Percentiles rank a stretch among this genome's conserved stretches.
These are phyloP conservation scores for Caenorhabditis sp. DNA, from an alignment of 2,888 invertebrate species.

Conservation along the genomic window DNA sequence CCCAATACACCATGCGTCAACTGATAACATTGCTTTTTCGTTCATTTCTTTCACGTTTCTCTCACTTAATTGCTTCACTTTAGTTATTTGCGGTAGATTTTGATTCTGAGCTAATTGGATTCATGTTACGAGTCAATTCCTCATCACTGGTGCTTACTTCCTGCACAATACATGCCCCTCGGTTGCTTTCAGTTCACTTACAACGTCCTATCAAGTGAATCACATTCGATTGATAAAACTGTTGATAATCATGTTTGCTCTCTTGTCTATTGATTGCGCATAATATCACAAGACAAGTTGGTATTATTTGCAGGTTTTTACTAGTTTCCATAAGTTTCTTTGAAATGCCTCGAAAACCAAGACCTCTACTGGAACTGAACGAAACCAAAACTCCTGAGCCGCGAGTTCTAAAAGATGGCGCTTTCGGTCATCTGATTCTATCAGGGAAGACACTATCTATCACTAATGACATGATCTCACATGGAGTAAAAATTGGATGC, in stretches of 20 bases:
- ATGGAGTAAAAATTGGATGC: conserved; percentile 26
- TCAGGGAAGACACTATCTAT: conserved; percentile 9
- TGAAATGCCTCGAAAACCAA: not conserved
- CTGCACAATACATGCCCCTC: conserved; percentile 22
- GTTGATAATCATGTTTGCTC: conserved; percentile 7
- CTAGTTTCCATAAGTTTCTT: not conserved
- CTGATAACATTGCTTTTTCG: conserved; percentile 8
- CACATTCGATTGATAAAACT: conserved; percentile 1
- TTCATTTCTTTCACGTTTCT: not conserved
- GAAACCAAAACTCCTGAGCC: conserved; percentile 8
- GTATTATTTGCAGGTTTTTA: not conserved
- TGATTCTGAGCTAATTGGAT: not conserved
- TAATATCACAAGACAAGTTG: not conserved
- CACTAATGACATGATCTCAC: conserved; percentile 19
- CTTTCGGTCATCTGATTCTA: conserved; percentile 24
- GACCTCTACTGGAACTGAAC: conserved; percentile 16
- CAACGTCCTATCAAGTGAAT: not conserved
- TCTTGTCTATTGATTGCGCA: conserved; percentile 4
- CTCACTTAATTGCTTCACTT: conserved; percentile 1
- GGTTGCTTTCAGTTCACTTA: conserved; percentile 36
- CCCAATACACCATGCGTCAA: conserved; percentile 64
- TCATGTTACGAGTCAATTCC: conserved; percentile 16
- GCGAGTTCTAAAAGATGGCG: conserved; percentile 13
- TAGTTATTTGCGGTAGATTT: not conserved
- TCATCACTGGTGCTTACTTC: conserved; percentile 31